Conservation (phyloP, 2,888 invertebrate genomes). For the Gasteruption jaculator region DNA sequence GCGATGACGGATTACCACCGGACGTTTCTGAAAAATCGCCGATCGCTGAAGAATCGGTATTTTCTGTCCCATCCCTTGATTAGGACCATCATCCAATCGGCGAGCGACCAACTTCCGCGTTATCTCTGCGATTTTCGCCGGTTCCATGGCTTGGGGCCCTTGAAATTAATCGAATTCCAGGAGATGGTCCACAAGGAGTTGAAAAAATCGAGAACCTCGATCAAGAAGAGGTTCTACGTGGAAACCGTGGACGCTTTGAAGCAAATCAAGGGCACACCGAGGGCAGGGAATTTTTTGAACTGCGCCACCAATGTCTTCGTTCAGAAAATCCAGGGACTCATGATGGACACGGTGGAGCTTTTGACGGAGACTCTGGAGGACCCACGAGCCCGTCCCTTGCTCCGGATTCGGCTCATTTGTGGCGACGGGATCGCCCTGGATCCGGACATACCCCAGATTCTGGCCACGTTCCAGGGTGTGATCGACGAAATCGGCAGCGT, state of each 20-base stretch:
- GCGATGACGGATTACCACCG: too few relatives aligned
- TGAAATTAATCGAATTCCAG: conserved; percentile 36
- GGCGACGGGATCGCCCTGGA: conserved; percentile 53
- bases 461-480: conserved; percentile 57
- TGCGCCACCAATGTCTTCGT: conserved; percentile 54
- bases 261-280: conserved; percentile 22
- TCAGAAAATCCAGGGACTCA: conserved; percentile 63
- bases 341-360: conserved; percentile 64
- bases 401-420: conserved; percentile 59
- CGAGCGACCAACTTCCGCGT: conserved; percentile 47
- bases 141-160: conserved; percentile 26
- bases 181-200: conserved; percentile 39
- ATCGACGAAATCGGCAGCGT: conserved; percentile 57
- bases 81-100: conserved; percentile 30
- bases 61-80: conserved; percentile 37
- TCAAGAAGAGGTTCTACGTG: conserved; percentile 41
- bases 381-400: conserved; percentile 58
- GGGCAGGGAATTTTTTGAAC: conserved; percentile 44
- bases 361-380: conserved; percentile 58
- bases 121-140: conserved; percentile 44
- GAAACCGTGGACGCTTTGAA: conserved; percentile 21
- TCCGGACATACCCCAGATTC: conserved; percentile 60
- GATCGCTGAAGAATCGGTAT: conserved; percentile 30
- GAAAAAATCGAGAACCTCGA: conserved; percentile 43
- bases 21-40: conserved; percentile 27